Percentiles rank a stretch among this genome's conserved stretches.
phyloP scores from a whole-genome alignment of 2,113 vertebrate species.

The Rhea americana region DNA sequence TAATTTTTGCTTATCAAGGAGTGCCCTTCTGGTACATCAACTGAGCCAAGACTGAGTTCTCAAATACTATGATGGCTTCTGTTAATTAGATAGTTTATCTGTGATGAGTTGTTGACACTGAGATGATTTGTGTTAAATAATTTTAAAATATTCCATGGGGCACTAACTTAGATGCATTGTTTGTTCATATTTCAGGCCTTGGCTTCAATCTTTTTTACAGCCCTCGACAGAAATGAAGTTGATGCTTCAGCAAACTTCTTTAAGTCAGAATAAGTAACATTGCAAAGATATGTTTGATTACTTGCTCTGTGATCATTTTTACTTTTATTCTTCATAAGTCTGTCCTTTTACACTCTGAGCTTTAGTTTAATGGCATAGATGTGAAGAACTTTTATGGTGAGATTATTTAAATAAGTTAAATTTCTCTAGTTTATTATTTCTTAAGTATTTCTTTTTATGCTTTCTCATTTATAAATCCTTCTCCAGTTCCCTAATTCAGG shows the following conservation, averaged over 20 bases:
- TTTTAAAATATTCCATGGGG: conserved; percentile 84
- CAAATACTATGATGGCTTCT: conserved; percentile 85
- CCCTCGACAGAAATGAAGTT: conserved; percentile 67
- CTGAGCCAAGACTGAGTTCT: conserved; percentile 85
- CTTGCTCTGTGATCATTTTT: conserved; percentile 34
- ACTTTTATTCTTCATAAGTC: conserved; percentile 39
- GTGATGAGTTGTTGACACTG: conserved; percentile 85
- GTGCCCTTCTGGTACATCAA: conserved; percentile 84
- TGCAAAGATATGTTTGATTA: conserved; percentile 50
- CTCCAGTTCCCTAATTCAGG: neutral
- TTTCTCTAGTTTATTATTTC: conserved; percentile 50
- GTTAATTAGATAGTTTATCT: conserved; percentile 86
- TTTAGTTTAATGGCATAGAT: conserved; percentile 52
- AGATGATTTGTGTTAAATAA: conserved; percentile 85
- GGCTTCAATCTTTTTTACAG: conserved; percentile 69
- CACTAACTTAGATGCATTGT: conserved; percentile 78
- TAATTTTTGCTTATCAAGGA: conserved; percentile 85
- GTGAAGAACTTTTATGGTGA: conserved; percentile 51
- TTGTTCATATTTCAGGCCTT: conserved; percentile 73
- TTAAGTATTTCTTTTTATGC: conserved; percentile 18
- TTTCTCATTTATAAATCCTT: neutral
- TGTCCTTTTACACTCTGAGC: conserved; percentile 37
- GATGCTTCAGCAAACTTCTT: conserved; percentile 64
- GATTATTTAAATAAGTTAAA: conserved; percentile 61
- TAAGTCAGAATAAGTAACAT: conserved; percentile 61